Evolutionary conservation across 1,140 invertebrate genomes (phyloP).

Genomic region (Lordiphosa clarofinis): DNA sequence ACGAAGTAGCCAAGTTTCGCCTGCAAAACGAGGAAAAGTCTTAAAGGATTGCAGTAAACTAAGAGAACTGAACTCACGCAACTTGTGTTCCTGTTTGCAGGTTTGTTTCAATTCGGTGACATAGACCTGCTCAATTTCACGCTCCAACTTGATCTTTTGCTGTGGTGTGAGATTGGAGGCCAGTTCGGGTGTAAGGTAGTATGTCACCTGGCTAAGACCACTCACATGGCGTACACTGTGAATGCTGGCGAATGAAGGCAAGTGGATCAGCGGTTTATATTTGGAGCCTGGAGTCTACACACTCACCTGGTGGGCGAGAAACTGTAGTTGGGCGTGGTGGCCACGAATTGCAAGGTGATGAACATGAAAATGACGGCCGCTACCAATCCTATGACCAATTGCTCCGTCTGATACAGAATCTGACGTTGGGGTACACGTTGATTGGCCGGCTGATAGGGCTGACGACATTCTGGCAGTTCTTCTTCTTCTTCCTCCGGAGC

Average conservation of each 20-base stretch:
- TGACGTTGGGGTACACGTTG: constrained; percentile 66
- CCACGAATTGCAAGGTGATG: constrained; percentile 94
- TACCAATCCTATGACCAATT: constrained; percentile 91
- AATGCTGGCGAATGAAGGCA: constrained; percentile 31
- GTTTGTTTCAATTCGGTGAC: constrained; percentile 43
- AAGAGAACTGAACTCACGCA: constrained; percentile 46
- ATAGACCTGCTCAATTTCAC: constrained; percentile 46
- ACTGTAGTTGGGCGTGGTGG: constrained; percentile 94
- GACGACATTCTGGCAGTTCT: constrained; percentile 10
- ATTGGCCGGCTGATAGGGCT: constrained; percentile 65
- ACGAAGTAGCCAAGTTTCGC: constrained; percentile 45
- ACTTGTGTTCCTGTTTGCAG: constrained; percentile 50
- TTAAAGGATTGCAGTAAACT: not conserved
- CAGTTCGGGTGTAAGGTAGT: constrained; percentile 98
- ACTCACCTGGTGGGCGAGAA: constrained; percentile 90
- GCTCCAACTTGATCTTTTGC: constrained; percentile 37
- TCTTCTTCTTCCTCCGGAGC: not conserved
- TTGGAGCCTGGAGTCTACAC: not conserved
- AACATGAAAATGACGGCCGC: constrained; percentile 84
- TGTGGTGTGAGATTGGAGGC: constrained; percentile 22
- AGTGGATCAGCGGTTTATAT: not conserved
- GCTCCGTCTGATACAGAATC: constrained; percentile 58
- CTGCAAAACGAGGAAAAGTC: constrained; percentile 22
- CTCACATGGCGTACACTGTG: constrained; percentile 84
- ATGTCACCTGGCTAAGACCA: constrained; percentile 86